Conservation (phyloP, 2,797 vertebrate species). For the Coregonus ussuriensis region DNA sequence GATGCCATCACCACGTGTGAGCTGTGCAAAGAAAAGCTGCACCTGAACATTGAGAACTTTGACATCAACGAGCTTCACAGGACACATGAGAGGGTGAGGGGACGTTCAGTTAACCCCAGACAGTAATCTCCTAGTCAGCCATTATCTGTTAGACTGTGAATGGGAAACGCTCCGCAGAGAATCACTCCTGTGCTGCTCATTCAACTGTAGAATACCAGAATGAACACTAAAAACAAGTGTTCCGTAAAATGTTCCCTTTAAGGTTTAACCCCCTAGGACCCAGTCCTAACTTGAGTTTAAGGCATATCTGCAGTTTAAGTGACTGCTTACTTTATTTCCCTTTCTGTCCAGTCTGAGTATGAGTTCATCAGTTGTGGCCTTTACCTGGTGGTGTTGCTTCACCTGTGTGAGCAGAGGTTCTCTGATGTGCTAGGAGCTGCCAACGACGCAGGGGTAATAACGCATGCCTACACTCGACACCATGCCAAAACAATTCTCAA, state of each 20-base stretch:
- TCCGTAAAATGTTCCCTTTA: background rate
- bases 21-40: conserved; percentile 94
- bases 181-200: background rate
- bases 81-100: conserved; percentile 90
- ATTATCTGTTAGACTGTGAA: background rate
- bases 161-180: background rate
- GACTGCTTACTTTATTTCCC: background rate
- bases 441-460: conserved; percentile 92
- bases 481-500: background rate
- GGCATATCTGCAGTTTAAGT: background rate
- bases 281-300: background rate
- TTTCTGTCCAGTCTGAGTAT: conserved; percentile 85
- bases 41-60: conserved; percentile 95
- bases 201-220: background rate
- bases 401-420: conserved; percentile 97
- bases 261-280: background rate
- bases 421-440: conserved; percentile 93
- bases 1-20: conserved; percentile 96
- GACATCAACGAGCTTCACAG: conserved; percentile 95
- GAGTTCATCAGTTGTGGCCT: conserved; percentile 98
- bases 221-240: background rate
- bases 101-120: conserved; percentile 52
- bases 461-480: background rate
- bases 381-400: conserved; percentile 95
- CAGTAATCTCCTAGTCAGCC: background rate